Base-by-base conservation (phyloP, 2,113 vertebrate species). In the Eudyptes chrysolophus region DNA sequence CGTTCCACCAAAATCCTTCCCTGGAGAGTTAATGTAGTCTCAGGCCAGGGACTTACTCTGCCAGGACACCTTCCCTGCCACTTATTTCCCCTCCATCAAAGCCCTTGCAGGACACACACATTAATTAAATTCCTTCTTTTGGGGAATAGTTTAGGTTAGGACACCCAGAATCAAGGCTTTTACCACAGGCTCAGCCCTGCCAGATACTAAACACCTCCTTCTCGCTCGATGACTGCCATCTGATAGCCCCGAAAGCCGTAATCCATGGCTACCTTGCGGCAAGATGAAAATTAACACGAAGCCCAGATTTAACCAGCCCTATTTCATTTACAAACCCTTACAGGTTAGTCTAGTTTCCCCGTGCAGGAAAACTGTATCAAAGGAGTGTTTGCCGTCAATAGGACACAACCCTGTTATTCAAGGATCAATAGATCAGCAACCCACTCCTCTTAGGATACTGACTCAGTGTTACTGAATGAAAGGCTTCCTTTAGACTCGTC, bases 161-260 rank as follows among this genome's bases (percentile, higher is more conserved):
- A 64, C 18, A 29, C 6, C 4, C 30, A 65, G 60, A 89, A 68
- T n/a, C 13, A 24, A 69, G 52, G 11, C 8, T 84, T 78, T 62
- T 14, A 32, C 16, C 34, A 5, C 3, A 34, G n/a, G 38, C 14
- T 87, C n/a, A 76, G 34, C 11, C 29, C 75, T 69, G 32, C 13
- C 29, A 72, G 19, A 21, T 8, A 34, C 26, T 38, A 21, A 79
- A 74, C 2, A 2, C 4, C 13, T 66, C 32, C 27, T 74, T 14
- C 66, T 62, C 17, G 3, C 26, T 11, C 18, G 19, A 40, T 3
- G 2, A 46, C 14, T 8, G 13, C 7, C 81, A 79, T 10, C 8
- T 0, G 2, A 51, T 5, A 81, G 32, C 17, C 42, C 22, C 0
- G 0, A 58, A 46, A 55, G 46, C 36, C 55, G 32, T 74, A 89